Conservation (phyloP, 2,113 vertebrate species). For the Otolemur garnettii region DNA sequence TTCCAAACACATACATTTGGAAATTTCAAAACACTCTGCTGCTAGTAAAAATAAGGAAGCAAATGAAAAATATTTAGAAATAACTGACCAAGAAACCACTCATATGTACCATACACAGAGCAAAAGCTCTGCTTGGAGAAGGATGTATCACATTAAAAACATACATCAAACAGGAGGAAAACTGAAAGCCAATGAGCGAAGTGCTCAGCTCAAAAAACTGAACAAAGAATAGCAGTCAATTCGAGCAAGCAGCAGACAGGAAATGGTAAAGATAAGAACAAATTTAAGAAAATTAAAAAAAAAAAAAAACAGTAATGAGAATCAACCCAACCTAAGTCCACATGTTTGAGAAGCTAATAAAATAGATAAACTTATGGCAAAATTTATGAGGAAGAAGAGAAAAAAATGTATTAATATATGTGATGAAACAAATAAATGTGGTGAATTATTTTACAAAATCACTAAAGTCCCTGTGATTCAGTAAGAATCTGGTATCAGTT, state of each 20-base stretch:
- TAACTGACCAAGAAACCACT: neutral
- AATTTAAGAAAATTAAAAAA: neutral
- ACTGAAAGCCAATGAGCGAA: neutral
- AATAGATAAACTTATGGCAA: neutral
- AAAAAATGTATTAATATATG: neutral
- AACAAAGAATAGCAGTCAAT: neutral
- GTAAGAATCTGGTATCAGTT: neutral
- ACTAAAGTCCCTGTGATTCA: neutral
- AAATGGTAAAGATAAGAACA: neutral
- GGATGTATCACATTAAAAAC: slow-evolving; percentile 7
- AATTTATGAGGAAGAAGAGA: neutral
- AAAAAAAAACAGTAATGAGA: neutral
- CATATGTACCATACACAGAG: neutral
- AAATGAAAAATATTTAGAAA: slow-evolving; percentile 17
- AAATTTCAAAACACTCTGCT: neutral
- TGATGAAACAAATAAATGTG: neutral
- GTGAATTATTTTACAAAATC: too few relatives aligned
- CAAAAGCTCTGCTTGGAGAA: neutral
- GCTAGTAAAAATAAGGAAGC: neutral
- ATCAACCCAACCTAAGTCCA: neutral
- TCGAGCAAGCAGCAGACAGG: neutral
- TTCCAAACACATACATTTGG: neutral
- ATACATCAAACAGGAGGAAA: neutral
- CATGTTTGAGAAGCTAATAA: neutral
- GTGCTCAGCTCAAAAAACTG: neutral